phyloP scores from a whole-genome alignment of 2,888 invertebrate species.

The Pilophorus perplexus region DNA sequence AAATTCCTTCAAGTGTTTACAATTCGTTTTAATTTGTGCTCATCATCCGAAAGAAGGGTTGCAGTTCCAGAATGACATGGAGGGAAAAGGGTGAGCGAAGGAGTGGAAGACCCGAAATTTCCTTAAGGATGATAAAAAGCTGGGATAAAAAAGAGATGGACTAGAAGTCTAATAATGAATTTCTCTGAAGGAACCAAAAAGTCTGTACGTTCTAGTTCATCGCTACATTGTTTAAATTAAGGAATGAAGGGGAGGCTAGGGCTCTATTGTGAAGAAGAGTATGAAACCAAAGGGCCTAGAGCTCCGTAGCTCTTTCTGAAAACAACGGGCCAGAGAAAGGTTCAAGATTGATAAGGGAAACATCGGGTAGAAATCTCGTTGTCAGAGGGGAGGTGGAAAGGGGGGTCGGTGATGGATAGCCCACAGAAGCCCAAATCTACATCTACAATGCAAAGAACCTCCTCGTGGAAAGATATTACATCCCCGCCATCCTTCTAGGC shows the following conservation, averaged over 20 bases:
- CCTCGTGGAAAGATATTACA: slow-evolving; percentile 34
- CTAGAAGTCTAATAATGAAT: too few relatives aligned
- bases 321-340: slow-evolving; percentile 6
- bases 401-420: slow-evolving; percentile 31
- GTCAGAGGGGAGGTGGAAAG: background rate
- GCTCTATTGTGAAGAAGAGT: slow-evolving; percentile 18
- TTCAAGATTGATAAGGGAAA: slow-evolving; percentile 38
- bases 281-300: background rate
- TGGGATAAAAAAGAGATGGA: too few relatives aligned
- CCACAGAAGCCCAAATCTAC: slow-evolving; percentile 31
- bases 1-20: background rate
- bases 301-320: background rate
- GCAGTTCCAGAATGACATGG: background rate
- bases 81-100: background rate
- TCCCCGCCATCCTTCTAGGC: slow-evolving; percentile 19
- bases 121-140: background rate
- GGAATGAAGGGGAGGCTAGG: background rate
- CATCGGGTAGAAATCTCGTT: slow-evolving; percentile 21
- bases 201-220: too few relatives aligned
- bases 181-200: too few relatives aligned
- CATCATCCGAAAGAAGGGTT: background rate
- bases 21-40: background rate
- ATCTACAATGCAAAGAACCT: slow-evolving; percentile 40
- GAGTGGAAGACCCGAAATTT: background rate
- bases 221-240: too few relatives aligned